These are phyloP conservation scores for Alentia gelatinosa DNA, from an alignment of 2,888 invertebrate genomes.

Conservation along the genomic window DNA sequence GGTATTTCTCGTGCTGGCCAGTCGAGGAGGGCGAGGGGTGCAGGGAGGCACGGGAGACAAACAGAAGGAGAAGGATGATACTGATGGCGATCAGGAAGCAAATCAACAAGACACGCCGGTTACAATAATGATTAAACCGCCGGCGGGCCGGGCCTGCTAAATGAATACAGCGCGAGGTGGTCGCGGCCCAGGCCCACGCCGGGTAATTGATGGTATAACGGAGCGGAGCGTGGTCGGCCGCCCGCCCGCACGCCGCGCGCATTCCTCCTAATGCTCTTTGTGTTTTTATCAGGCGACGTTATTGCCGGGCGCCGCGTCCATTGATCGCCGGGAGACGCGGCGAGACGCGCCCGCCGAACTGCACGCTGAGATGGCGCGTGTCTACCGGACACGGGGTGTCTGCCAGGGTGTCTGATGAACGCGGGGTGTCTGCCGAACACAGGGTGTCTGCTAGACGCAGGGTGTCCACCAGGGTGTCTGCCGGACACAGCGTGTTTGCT, in stretches of 20 bases:
- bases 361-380: background rate
- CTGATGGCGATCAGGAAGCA: background rate
- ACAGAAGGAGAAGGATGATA: background rate
- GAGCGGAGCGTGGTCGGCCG: background rate
- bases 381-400: no score
- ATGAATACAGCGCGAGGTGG: background rate
- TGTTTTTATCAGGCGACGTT: background rate
- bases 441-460: no score
- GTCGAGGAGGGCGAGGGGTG: background rate
- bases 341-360: background rate
- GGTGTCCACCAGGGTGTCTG: no score
- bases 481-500: no score
- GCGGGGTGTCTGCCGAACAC: no score
- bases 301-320: background rate
- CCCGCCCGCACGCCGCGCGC: no score
- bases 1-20: no score
- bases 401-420: no score
- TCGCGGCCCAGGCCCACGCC: background rate
- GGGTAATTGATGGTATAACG: conserved; percentile 34
- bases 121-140: background rate
- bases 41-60: background rate
- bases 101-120: background rate
- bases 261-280: conserved; percentile 17
- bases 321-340: background rate
- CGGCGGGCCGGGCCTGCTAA: background rate